Evolutionary conservation across 2,888 invertebrate species (phyloP).

Genomic region (Eupithecia insigniata): DNA sequence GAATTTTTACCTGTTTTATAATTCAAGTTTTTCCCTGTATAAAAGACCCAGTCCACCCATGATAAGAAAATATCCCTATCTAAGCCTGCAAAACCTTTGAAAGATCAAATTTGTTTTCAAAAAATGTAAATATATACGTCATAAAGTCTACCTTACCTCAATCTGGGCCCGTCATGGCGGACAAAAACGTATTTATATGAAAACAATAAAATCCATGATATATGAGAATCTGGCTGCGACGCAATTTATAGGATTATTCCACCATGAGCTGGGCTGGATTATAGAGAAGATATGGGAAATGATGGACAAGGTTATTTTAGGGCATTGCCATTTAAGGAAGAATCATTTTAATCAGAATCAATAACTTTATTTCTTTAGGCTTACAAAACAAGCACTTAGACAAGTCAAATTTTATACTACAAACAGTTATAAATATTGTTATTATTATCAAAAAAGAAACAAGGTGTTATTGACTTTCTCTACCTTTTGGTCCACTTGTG

Average conservation of each 20-base stretch:
- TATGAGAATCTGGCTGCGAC: constrained; percentile 55
- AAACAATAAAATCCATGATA: constrained; percentile 62
- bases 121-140: constrained; percentile 25
- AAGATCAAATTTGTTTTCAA: constrained; percentile 14
- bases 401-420: too few relatives aligned
- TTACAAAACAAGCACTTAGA: too few relatives aligned
- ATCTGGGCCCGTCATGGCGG: constrained; percentile 33
- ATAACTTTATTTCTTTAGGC: too few relatives aligned
- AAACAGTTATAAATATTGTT: too few relatives aligned
- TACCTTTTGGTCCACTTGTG: too few relatives aligned
- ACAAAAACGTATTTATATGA: constrained; percentile 56
- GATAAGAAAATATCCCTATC: background rate
- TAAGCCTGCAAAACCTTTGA: background rate
- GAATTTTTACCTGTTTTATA: background rate
- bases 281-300: constrained; percentile 33
- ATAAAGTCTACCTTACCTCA: constrained; percentile 30
- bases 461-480: too few relatives aligned
- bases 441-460: too few relatives aligned
- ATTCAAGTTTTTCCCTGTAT: background rate
- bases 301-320: constrained; percentile 17
- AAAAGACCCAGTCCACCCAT: background rate
- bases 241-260: constrained; percentile 58
- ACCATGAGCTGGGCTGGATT: constrained; percentile 49
- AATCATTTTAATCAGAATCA: background rate
- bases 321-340: background rate